Conservation (phyloP, 2,113 vertebrate genomes). For the Catharus fuscescens region DNA sequence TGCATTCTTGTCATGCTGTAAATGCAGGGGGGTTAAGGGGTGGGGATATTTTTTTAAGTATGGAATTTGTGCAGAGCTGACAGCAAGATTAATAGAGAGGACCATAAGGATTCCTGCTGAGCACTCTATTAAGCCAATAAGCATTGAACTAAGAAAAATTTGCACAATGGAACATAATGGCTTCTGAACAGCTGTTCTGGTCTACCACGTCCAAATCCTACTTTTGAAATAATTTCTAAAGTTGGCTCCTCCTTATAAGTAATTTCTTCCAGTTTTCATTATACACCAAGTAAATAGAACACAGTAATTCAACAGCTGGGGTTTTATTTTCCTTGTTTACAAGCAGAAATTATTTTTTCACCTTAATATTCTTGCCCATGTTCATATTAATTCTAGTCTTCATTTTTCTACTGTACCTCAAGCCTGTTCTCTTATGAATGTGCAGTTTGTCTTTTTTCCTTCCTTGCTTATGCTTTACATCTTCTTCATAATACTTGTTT, state of each 20-base stretch:
- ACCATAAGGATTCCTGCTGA: conserved; percentile 15
- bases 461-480: not conserved
- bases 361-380: not conserved
- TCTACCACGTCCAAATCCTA: not conserved
- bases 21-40: not conserved
- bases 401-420: not conserved
- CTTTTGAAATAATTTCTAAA: not conserved
- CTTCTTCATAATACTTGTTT: not conserved
- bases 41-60: not conserved
- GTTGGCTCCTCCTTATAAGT: not conserved
- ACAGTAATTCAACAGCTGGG: not conserved
- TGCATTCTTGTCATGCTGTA: conserved; percentile 21
- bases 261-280: not conserved
- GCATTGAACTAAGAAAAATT: conserved; percentile 40
- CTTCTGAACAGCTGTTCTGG: conserved; percentile 43
- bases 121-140: conserved; percentile 56
- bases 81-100: conserved; percentile 52
- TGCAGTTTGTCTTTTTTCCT: not conserved
- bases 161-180: conserved; percentile 18
- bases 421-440: not conserved
- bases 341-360: not conserved
- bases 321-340: not conserved
- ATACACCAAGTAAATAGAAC: not conserved
- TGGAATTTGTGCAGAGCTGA: conserved; percentile 44
- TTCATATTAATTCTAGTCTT: not conserved